Evolutionary conservation across 2,113 vertebrate genomes (phyloP).

Genomic region (Pygoscelis antarcticus): DNA sequence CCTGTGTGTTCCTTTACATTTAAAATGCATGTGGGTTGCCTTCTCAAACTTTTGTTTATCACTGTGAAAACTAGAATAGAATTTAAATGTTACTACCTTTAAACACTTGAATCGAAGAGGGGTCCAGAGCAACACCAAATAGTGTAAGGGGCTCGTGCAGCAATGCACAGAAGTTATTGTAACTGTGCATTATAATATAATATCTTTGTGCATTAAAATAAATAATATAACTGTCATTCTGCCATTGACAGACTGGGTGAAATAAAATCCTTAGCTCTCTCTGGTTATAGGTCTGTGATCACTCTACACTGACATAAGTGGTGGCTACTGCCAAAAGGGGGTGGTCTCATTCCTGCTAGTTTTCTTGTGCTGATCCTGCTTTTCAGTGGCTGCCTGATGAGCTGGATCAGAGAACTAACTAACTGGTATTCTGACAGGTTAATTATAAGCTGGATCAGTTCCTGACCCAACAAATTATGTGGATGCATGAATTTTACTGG

Average conservation of each 20-base stretch:
- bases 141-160: background rate
- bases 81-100: background rate
- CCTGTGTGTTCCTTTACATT: background rate
- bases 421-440: background rate
- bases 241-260: background rate
- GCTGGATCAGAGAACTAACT: background rate
- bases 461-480: background rate
- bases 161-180: background rate
- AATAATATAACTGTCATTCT: background rate
- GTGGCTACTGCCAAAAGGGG: background rate
- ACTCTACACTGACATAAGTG: background rate
- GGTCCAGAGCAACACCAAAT: background rate
- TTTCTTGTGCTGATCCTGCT: background rate
- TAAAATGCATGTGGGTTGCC: background rate
- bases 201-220: too few species aligned
- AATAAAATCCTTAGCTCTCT: background rate
- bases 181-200: background rate
- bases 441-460: background rate
- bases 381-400: background rate
- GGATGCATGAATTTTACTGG: background rate
- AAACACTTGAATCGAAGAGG: background rate
- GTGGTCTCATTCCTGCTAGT: background rate
- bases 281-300: background rate
- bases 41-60: background rate
- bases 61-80: background rate